Conservation (phyloP, 2,797 vertebrate species). For the Eremophila alpestris region DNA sequence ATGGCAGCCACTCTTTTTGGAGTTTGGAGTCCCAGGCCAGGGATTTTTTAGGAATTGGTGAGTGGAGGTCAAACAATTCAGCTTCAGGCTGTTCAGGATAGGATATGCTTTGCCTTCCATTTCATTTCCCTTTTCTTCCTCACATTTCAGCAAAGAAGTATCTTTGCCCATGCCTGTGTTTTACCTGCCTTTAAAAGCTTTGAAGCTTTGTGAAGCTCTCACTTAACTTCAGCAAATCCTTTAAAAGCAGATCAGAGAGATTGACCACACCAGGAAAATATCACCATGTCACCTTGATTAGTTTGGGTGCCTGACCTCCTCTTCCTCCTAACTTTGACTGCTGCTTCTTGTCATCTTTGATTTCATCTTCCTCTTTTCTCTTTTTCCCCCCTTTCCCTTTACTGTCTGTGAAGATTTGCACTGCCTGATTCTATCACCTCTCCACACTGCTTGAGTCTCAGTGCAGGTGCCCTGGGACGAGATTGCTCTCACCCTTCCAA, state of each 20-base stretch:
- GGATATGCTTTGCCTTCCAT: not conserved
- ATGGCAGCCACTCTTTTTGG: not conserved
- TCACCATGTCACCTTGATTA: not conserved
- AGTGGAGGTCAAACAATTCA: not conserved
- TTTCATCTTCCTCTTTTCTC: not conserved
- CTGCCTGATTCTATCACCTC: not conserved
- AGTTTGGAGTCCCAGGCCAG: not conserved
- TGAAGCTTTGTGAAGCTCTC: not conserved
- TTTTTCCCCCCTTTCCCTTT: not conserved
- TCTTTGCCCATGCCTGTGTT: not conserved
- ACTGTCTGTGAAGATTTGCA: not conserved
- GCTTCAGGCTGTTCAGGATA: not conserved
- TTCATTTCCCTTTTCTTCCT: not conserved
- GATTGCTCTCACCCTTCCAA: constrained; percentile 2
- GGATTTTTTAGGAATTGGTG: not conserved
- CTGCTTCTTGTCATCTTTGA: constrained; percentile 27
- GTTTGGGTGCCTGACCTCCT: not conserved
- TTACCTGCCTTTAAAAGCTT: not conserved
- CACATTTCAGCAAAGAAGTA: not conserved
- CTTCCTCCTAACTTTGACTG: not conserved
- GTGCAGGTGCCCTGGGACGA: not conserved
- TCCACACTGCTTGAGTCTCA: constrained; percentile 8
- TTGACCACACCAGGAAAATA: not conserved
- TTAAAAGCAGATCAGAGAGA: not conserved
- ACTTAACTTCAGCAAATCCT: not conserved